Evolutionary conservation across 2,888 invertebrate genomes (phyloP).

Genomic region (Hirtodrosophila duncani): DNA sequence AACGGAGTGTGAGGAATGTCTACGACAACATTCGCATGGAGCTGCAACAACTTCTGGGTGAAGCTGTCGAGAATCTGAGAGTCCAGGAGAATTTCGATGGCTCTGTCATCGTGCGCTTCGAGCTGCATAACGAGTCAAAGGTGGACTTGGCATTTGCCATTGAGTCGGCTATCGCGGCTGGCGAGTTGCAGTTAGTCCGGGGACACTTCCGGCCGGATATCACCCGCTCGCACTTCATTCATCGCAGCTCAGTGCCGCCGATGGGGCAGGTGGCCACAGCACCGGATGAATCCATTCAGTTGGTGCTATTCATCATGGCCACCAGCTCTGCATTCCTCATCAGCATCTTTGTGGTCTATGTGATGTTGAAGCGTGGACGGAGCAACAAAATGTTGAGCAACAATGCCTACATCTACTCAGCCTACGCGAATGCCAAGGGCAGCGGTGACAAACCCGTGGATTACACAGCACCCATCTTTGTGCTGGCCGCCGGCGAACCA

Average conservation of each 20-base stretch:
- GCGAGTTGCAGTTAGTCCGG: conserved; percentile 66
- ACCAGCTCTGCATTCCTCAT: conserved; percentile 89
- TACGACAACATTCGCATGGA: conserved; percentile 79
- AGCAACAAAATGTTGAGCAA: conserved; percentile 51
- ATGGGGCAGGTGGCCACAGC: conserved; percentile 69
- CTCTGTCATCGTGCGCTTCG: conserved; percentile 80
- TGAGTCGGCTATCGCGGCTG: conserved; percentile 84
- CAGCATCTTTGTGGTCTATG: conserved; percentile 85
- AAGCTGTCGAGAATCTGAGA: conserved; percentile 80
- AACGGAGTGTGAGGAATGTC: conserved; percentile 79
- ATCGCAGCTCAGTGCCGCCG: conserved; percentile 74
- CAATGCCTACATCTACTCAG: conserved; percentile 48
- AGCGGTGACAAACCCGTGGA: conserved; percentile 72
- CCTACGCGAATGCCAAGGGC: conserved; percentile 28
- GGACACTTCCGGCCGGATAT: conserved; percentile 81
- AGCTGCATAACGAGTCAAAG: conserved; percentile 85
- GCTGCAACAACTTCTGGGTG: conserved; percentile 77
- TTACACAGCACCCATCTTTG: conserved; percentile 77
- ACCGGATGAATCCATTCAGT: conserved; percentile 82
- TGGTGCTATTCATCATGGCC: conserved; percentile 87
- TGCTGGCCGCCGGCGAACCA: conserved; percentile 69
- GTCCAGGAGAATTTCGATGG: conserved; percentile 80
- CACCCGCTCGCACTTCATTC: conserved; percentile 83
- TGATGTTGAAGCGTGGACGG: conserved; percentile 86
- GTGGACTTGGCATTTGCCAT: conserved; percentile 88